Percentiles rank a stretch among this genome's conserved stretches.
phyloP scores from a whole-genome alignment of 1,140 invertebrate species.

The Colletes gigas region DNA sequence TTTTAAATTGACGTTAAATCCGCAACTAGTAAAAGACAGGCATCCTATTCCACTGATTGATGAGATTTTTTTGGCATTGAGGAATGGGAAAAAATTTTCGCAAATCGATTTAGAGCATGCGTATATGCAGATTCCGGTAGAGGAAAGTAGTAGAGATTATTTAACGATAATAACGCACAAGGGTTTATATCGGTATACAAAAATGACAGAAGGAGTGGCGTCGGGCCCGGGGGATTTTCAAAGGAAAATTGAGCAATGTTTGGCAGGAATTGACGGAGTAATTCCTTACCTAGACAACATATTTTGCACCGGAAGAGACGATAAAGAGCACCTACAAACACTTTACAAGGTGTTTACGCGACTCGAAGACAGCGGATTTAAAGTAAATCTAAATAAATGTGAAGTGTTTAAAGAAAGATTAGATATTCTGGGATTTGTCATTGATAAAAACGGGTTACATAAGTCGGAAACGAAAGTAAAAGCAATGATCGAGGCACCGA shows the following conservation, averaged over 20 bases:
- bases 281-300: neutral
- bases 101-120: slow-evolving; percentile 22
- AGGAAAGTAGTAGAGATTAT: neutral
- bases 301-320: neutral
- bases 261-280: slow-evolving; percentile 49
- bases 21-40: neutral
- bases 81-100: neutral
- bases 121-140: slow-evolving; percentile 35
- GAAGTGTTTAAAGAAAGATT: slow-evolving; percentile 68
- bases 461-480: no score
- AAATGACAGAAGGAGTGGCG: slow-evolving; percentile 71
- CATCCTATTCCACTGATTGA: no score
- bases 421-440: no score
- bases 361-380: slow-evolving; percentile 33
- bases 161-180: slow-evolving; percentile 39
- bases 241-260: slow-evolving; percentile 69
- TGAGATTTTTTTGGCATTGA: no score
- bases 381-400: slow-evolving; percentile 34
- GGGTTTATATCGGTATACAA: slow-evolving; percentile 69
- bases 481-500: no score
- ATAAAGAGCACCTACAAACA: slow-evolving; percentile 27
- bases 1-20: slow-evolving; percentile 39
- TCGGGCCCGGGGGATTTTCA: slow-evolving; percentile 71
- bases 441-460: no score
- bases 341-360: slow-evolving; percentile 40